A percentile compares a stretch with the other conserved stretches of the same genome.
phyloP scores from a whole-genome alignment of 2,888 invertebrate genomes.

The Sceliomorpha sp. region DNA sequence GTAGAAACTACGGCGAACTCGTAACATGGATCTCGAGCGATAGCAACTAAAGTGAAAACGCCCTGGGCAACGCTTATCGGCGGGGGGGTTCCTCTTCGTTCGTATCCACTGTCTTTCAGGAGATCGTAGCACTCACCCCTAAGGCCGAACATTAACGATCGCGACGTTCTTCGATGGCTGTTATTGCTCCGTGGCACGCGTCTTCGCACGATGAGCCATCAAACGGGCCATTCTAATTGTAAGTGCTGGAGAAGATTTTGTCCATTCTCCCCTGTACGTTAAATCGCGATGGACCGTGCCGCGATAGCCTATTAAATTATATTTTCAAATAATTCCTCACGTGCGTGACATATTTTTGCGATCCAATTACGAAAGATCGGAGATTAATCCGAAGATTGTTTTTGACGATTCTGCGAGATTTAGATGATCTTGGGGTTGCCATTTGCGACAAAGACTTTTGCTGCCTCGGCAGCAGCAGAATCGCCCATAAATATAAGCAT shows the following conservation, averaged over 20 bases:
- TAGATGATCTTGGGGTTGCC: not conserved
- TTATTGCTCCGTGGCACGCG: conserved; percentile 67
- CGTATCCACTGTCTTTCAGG: conserved; percentile 45
- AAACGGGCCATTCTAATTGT: conserved; percentile 56
- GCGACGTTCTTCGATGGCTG: conserved; percentile 60
- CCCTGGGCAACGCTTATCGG: conserved; percentile 47
- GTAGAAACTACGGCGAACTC: conserved; percentile 39
- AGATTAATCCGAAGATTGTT: too few relatives aligned
- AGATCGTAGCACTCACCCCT: conserved; percentile 43
- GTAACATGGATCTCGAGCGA: conserved; percentile 50
- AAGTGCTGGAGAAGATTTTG: conserved; percentile 55
- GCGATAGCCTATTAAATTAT: too few relatives aligned
- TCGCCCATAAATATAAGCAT: conserved; percentile 72
- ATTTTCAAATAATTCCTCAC: too few relatives aligned
- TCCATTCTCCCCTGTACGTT: conserved; percentile 13
- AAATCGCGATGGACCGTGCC: too few relatives aligned
- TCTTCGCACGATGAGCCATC: conserved; percentile 59
- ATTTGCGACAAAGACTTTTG: conserved; percentile 53
- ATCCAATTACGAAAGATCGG: too few relatives aligned
- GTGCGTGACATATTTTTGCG: too few relatives aligned
- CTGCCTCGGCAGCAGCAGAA: conserved; percentile 51
- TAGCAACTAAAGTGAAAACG: conserved; percentile 56
- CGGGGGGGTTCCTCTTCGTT: conserved; percentile 51
- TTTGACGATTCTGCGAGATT: not conserved
- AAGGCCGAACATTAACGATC: conserved; percentile 63